Base-by-base conservation (phyloP, 2,797 vertebrate species). In the Darevskia mixta region DNA sequence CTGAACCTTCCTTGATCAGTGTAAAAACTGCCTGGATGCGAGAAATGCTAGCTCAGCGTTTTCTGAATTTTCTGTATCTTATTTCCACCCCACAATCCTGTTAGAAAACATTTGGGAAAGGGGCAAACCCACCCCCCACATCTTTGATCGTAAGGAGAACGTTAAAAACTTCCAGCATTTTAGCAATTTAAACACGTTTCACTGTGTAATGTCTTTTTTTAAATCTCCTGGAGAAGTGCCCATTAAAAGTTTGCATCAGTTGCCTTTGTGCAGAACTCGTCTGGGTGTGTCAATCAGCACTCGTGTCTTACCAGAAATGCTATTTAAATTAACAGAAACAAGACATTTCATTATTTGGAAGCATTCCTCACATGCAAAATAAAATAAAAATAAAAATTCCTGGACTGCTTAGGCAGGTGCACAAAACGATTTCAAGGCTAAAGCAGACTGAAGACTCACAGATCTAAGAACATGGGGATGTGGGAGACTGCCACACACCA, bases 241-340 rank as follows among this genome's bases (percentile, higher is more conserved):
- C 83, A 84, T 94, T 92, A 17, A 94, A 92, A 92, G 89, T 88
- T 11, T 9, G 77, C 91, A 81, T 81, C 81, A 32, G 82, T 64
- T 67, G 89, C 90, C 93, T 93, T 91, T 83, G 85, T 23, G 77
- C 82, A 89, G 88, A 45, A n/a, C 18, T 9, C 8, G 7, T 41
- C 32, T 93, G 85, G 78, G 86, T 88, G 29, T 27, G 27, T 43
- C 58, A 38, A 23, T 15, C 0, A 20, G 86, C 82, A 71, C 79
- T 90, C 88, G 49, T 82, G 38, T 87, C 90, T 55, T 90, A 92
- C 94, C 94, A 94, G 91, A 93, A 92, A 91, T 92, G 93, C 88
- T 94, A 72, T 75, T 88, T 90, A 93, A 95, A 94, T 94, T 92
- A 94, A 92, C 89, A 85, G 61, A 86, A 93, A 82, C 87, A 78